phyloP scores from a whole-genome alignment of 1,140 invertebrate genomes.

The Halesus radiatus region DNA sequence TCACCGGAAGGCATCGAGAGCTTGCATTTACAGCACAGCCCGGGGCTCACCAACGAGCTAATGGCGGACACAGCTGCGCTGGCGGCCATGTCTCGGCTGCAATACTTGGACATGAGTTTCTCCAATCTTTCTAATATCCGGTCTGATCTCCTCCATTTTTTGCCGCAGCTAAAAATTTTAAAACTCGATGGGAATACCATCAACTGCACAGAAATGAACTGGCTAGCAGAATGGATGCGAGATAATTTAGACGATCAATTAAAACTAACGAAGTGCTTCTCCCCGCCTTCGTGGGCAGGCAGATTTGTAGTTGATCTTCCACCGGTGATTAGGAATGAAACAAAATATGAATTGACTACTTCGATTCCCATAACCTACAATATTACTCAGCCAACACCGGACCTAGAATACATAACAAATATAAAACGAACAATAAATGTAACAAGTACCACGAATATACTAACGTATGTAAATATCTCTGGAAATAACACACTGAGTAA shows the following conservation, averaged over 20 bases:
- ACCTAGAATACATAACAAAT: too few species aligned
- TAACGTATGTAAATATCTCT: too few species aligned
- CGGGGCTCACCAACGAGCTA: conserved; percentile 77
- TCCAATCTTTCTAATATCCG: conserved; percentile 76
- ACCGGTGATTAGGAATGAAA: not conserved
- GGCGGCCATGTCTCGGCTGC: conserved; percentile 76
- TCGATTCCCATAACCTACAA: too few species aligned
- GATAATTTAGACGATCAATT: conserved; percentile 68
- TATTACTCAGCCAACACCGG: too few species aligned
- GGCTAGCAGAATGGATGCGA: conserved; percentile 77
- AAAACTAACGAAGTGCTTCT: conserved; percentile 63
- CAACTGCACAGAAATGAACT: conserved; percentile 75
- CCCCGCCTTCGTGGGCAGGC: conserved; percentile 62
- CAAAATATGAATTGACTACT: too few species aligned
- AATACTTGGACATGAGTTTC: conserved; percentile 78
- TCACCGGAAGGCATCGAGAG: conserved; percentile 78
- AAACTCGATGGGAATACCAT: conserved; percentile 75
- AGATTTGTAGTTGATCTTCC: conserved; percentile 65
- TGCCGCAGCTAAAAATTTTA: conserved; percentile 77
- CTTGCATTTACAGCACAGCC: conserved; percentile 82
- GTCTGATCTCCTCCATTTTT: conserved; percentile 77
- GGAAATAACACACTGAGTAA: too few species aligned
- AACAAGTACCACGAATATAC: too few species aligned
- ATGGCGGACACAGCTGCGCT: conserved; percentile 79
- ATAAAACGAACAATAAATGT: too few species aligned